Percentiles rank a stretch among this genome's conserved stretches.
Conservation (phyloP, 2,797 vertebrate genomes). For the Parambassis ranga region DNA sequence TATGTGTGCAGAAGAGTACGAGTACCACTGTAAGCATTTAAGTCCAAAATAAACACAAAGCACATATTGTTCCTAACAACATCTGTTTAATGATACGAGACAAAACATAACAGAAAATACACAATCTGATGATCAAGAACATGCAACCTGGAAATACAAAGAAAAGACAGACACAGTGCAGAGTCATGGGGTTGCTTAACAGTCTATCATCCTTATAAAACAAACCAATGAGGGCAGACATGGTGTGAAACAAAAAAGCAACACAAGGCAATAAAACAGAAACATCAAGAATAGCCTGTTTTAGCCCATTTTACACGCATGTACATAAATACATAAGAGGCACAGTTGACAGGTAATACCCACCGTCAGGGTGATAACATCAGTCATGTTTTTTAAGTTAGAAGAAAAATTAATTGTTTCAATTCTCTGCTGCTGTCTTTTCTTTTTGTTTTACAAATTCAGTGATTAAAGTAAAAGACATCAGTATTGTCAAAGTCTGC, state of each 20-base stretch:
- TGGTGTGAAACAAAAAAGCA: constrained; percentile 27
- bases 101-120: constrained; percentile 38
- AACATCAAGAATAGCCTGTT: constrained; percentile 14
- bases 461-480: background rate
- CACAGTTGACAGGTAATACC: constrained; percentile 63
- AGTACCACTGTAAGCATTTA: no score
- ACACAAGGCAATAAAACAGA: constrained; percentile 21
- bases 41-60: background rate
- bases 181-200: constrained; percentile 13
- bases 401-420: constrained; percentile 17
- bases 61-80: constrained; percentile 39
- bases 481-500: background rate
- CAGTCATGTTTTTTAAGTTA: constrained; percentile 26
- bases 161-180: constrained; percentile 37
- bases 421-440: background rate
- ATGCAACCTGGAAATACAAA: constrained; percentile 67
- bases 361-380: constrained; percentile 37
- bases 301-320: constrained; percentile 52
- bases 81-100: constrained; percentile 66
- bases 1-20: no score
- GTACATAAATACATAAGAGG: constrained; percentile 64
- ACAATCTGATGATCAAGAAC: constrained; percentile 64
- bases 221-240: constrained; percentile 9
- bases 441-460: constrained; percentile 8
- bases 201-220: constrained; percentile 42